A percentile compares a stretch with the other conserved stretches of the same genome.
These are phyloP conservation scores for Butorides virescens DNA, from an alignment of 2,113 vertebrate genomes.

Conservation along the genomic window DNA sequence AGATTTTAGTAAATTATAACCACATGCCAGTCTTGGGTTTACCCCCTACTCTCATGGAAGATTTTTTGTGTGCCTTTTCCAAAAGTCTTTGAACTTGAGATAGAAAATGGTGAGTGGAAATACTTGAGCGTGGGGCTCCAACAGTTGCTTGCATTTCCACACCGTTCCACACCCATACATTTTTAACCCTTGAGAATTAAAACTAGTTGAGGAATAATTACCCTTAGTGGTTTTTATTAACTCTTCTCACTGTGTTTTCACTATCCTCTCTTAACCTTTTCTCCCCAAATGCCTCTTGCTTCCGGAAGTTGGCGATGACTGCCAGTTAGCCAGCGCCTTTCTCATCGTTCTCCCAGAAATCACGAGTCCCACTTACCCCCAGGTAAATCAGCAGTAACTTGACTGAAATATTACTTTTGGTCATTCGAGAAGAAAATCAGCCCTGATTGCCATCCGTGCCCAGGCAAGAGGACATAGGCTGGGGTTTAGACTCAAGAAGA, in stretches of 20 bases:
- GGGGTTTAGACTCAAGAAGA: background rate
- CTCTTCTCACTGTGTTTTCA: background rate
- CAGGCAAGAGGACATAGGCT: background rate
- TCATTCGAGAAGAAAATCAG: background rate
- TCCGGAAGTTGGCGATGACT: background rate
- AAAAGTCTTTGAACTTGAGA: background rate
- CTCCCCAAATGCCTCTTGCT: background rate
- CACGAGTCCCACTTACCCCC: background rate
- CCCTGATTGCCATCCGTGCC: background rate
- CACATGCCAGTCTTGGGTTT: background rate
- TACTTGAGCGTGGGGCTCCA: background rate
- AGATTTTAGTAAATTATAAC: background rate
- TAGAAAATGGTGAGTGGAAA: background rate
- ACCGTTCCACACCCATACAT: background rate
- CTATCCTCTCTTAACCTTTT: background rate
- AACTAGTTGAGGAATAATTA: background rate
- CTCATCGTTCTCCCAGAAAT: background rate
- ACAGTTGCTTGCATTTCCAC: constrained; percentile 26
- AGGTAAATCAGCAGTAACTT: background rate
- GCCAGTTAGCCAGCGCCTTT: background rate
- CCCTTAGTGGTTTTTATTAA: background rate
- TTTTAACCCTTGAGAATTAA: constrained; percentile 37
- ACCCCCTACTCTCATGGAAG: background rate
- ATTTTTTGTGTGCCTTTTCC: background rate
- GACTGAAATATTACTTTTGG: background rate